Evolutionary conservation across 2,113 vertebrate genomes (phyloP).

Genomic region (Chamaea fasciata): DNA sequence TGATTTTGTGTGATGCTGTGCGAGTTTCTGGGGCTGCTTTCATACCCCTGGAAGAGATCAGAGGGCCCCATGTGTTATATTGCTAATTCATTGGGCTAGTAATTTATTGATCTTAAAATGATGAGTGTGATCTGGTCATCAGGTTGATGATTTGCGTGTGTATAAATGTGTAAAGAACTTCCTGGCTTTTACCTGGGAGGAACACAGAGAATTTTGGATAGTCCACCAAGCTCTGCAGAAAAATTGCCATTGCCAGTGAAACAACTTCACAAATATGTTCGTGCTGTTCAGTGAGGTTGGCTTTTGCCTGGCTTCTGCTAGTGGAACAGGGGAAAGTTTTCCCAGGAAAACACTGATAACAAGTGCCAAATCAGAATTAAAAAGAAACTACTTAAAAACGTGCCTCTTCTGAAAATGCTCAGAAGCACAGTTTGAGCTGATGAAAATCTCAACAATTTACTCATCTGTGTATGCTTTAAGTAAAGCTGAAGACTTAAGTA

Average conservation of each 20-base stretch:
- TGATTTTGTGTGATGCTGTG: background rate
- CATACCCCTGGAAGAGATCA: background rate
- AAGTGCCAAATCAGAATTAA: background rate
- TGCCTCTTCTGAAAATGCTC: background rate
- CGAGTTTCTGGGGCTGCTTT: background rate
- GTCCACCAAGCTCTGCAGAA: background rate
- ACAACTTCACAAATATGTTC: background rate
- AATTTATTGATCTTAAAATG: background rate
- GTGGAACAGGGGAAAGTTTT: background rate
- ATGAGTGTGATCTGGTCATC: background rate
- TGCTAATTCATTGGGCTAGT: background rate
- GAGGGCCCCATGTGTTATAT: background rate
- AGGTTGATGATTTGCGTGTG: background rate
- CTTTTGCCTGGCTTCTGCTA: background rate
- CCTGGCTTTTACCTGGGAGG: background rate
- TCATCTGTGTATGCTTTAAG: background rate
- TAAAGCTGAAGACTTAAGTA: background rate
- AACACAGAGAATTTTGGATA: background rate
- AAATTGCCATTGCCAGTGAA: background rate
- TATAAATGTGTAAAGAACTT: background rate
- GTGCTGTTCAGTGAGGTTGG: background rate
- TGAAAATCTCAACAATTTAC: background rate
- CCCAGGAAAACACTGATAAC: background rate
- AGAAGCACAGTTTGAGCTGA: background rate
- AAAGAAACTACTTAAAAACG: background rate